These are phyloP conservation scores for Poecilia velifera DNA, from an alignment of 2,797 vertebrate species.

Conservation along the genomic window DNA sequence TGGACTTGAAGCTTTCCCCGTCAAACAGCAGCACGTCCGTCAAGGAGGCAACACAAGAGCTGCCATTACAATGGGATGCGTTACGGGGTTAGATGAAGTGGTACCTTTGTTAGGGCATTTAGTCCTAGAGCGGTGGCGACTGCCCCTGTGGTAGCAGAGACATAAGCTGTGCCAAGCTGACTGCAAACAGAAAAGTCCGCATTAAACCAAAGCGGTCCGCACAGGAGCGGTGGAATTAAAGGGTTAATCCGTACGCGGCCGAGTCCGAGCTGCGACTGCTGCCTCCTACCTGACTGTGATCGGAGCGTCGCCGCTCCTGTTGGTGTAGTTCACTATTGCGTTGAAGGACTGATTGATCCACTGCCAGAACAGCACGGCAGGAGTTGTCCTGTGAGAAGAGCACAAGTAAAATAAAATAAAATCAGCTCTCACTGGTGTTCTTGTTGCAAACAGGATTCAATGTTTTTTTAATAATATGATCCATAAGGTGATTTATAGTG, in stretches of 20 bases:
- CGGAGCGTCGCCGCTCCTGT: constrained; percentile 95
- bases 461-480: background rate
- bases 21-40: background rate
- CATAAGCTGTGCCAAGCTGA: constrained; percentile 94
- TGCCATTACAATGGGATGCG: constrained; percentile 47
- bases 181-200: constrained; percentile 81
- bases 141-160: constrained; percentile 95
- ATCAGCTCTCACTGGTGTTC: background rate
- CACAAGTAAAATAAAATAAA: background rate
- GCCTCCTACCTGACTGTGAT: constrained; percentile 88
- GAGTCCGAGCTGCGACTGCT: background rate
- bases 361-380: constrained; percentile 96
- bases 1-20: background rate
- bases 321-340: constrained; percentile 97
- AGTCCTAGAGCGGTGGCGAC: constrained; percentile 96
- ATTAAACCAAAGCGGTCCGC: constrained; percentile 9
- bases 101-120: constrained; percentile 96
- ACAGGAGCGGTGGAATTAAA: constrained; percentile 33
- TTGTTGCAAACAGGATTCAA: background rate
- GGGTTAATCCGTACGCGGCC: constrained; percentile 33
- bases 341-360: constrained; percentile 99
- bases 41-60: constrained; percentile 16
- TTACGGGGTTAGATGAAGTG: constrained; percentile 59
- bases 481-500: background rate
- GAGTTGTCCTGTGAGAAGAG: constrained; percentile 86